Evolutionary conservation across 2,888 invertebrate genomes (phyloP).

Genomic region (Automeris io): DNA sequence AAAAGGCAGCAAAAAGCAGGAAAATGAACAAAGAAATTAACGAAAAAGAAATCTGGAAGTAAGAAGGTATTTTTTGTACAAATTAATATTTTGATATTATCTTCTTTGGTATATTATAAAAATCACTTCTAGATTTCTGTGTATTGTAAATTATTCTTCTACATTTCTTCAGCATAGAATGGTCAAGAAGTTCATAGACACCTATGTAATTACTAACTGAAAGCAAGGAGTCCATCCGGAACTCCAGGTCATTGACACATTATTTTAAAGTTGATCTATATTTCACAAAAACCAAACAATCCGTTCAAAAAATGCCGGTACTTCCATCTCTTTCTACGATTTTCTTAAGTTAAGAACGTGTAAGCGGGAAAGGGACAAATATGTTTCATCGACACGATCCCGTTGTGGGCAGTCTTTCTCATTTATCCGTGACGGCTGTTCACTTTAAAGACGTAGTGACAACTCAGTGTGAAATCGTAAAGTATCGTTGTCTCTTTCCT

Average conservation of each 20-base stretch:
- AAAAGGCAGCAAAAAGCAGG: too few species aligned
- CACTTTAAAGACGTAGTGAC: constrained; percentile 61
- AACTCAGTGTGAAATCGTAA: constrained; percentile 27
- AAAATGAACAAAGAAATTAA: too few species aligned
- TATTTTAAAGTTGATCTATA: constrained; percentile 70
- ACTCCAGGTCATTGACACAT: constrained; percentile 60
- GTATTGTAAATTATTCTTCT: neutral
- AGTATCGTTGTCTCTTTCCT: constrained; percentile 45
- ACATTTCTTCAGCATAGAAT: neutral
- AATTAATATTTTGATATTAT: too few species aligned
- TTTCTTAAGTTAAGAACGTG: constrained; percentile 11
- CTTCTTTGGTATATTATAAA: too few species aligned
- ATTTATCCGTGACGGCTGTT: constrained; percentile 64
- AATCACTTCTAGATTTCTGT: too few species aligned
- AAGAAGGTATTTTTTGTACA: too few species aligned
- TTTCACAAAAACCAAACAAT: constrained; percentile 64
- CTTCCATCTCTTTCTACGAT: constrained; percentile 32
- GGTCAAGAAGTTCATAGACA: constrained; percentile 8
- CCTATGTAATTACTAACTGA: constrained; percentile 19
- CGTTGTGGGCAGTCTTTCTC: constrained; percentile 65
- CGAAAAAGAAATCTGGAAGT: too few species aligned
- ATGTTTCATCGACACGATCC: constrained; percentile 27
- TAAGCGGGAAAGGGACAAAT: constrained; percentile 40
- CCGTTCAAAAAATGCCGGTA: constrained; percentile 39
- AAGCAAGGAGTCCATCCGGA: constrained; percentile 29